Conservation (phyloP, 2,888 invertebrate genomes). For the Eurois occulta region DNA sequence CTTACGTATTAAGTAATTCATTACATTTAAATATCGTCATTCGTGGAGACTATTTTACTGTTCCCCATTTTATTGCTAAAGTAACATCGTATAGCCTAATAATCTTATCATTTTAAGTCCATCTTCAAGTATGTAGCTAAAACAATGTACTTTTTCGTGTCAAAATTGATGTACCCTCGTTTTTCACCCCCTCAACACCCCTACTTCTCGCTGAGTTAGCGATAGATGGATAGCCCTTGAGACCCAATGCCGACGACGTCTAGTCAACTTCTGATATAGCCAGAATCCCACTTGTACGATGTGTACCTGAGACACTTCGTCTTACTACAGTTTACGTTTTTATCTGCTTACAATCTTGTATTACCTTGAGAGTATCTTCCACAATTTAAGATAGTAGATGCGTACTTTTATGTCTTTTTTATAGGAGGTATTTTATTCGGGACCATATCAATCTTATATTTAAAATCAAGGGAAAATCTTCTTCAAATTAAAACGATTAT, state of each 20-base stretch:
- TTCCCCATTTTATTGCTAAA: not conserved
- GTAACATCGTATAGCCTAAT: not conserved
- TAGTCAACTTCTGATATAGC: slow-evolving; percentile 55
- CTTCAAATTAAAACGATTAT: not conserved
- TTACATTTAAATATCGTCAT: not conserved
- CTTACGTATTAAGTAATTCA: not conserved
- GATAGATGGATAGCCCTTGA: slow-evolving; percentile 65
- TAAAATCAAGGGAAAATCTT: not conserved
- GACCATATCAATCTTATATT: not conserved
- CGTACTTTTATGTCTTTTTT: not conserved
- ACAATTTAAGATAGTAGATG: not conserved
- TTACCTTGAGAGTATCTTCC: slow-evolving; percentile 1
- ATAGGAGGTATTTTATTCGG: not conserved
- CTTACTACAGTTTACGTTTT: slow-evolving; percentile 7
- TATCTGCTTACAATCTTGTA: slow-evolving; percentile 9
- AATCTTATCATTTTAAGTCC: not conserved
- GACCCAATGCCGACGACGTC: slow-evolving; percentile 44
- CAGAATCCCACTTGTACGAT: slow-evolving; percentile 18
- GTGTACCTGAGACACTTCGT: slow-evolving; percentile 7
- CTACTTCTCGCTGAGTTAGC: slow-evolving; percentile 58
- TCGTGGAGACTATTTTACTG: not conserved
- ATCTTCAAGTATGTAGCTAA: not conserved
- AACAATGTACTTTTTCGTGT: not conserved
- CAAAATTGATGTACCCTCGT: not conserved
- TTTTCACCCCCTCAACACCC: slow-evolving; percentile 19